Evolutionary conservation across 2,113 vertebrate species (phyloP).

Genomic region (Platichthys stellatus): DNA sequence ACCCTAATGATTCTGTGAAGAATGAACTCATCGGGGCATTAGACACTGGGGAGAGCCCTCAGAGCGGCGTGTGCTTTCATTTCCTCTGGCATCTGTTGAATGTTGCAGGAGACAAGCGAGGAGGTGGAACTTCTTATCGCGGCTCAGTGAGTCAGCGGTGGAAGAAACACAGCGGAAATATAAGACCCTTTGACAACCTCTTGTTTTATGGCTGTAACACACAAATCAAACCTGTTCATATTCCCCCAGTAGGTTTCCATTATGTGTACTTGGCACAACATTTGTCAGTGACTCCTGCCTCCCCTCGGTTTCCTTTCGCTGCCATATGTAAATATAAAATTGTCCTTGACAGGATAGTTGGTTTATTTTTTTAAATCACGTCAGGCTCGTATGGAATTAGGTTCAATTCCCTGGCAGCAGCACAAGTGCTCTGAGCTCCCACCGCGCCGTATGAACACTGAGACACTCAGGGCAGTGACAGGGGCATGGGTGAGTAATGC

Average conservation of each 20-base stretch:
- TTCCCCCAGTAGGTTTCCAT: conserved; percentile 39
- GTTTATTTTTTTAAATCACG: conserved; percentile 17
- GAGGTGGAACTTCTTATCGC: conserved; percentile 22
- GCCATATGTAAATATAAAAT: conserved; percentile 52
- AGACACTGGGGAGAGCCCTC: conserved; percentile 41
- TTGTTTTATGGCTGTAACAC: conserved; percentile 25
- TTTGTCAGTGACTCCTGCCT: conserved; percentile 13
- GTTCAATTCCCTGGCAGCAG: conserved; percentile 41
- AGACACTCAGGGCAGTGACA: conserved; percentile 26
- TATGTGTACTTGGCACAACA: conserved; percentile 40
- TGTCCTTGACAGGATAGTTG: conserved; percentile 34
- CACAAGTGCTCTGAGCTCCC: conserved; percentile 17
- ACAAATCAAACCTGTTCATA: conserved; percentile 29
- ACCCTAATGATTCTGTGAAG: conserved; percentile 73
- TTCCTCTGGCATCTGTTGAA: conserved; percentile 40
- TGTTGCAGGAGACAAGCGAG: conserved; percentile 35
- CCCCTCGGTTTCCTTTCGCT: conserved; percentile 14
- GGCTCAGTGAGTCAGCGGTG: conserved; percentile 2
- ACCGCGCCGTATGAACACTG: conserved; percentile 24
- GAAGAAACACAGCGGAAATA: conserved; percentile 7
- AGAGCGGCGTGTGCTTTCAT: conserved; percentile 30
- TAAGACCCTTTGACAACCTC: conserved; percentile 5
- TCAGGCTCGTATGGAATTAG: conserved; percentile 37
- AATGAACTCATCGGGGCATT: conserved; percentile 72
- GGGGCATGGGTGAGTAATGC: conserved; percentile 18